These are phyloP conservation scores for Typhlomys cinereus DNA, from an alignment of 2,113 vertebrate species.

Conservation along the genomic window DNA sequence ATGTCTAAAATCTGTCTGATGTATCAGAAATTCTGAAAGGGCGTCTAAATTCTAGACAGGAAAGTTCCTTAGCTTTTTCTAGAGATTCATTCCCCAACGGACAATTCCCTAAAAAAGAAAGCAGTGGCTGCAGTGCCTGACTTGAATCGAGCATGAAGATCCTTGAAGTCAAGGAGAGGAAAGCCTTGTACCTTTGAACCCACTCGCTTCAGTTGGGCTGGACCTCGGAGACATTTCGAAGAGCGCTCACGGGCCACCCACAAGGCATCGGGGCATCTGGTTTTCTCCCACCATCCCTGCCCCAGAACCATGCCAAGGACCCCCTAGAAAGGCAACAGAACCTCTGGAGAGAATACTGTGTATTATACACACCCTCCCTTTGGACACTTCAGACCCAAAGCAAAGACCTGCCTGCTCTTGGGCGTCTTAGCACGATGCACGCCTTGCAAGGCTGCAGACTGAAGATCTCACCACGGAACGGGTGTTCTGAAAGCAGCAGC, in stretches of 20 bases:
- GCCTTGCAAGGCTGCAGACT: background rate
- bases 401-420: background rate
- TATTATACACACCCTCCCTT: background rate
- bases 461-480: background rate
- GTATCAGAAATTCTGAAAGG: conserved; percentile 30
- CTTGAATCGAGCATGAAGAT: background rate
- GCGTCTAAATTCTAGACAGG: conserved; percentile 36
- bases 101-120: conserved; percentile 22
- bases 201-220: background rate
- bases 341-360: background rate
- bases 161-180: conserved; percentile 34
- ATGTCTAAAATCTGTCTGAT: conserved; percentile 36
- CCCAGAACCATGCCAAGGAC: background rate
- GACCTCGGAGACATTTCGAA: background rate
- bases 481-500: background rate
- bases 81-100: conserved; percentile 16
- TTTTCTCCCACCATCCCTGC: no score
- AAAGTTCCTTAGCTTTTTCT: conserved; percentile 49
- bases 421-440: background rate
- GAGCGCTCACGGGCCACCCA: background rate
- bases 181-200: conserved; percentile 25
- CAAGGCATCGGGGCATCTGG: no score
- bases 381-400: background rate
- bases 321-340: background rate
- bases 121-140: background rate